Conservation (phyloP, 2,113 vertebrate species). For the Aptenodytes forsteri region DNA sequence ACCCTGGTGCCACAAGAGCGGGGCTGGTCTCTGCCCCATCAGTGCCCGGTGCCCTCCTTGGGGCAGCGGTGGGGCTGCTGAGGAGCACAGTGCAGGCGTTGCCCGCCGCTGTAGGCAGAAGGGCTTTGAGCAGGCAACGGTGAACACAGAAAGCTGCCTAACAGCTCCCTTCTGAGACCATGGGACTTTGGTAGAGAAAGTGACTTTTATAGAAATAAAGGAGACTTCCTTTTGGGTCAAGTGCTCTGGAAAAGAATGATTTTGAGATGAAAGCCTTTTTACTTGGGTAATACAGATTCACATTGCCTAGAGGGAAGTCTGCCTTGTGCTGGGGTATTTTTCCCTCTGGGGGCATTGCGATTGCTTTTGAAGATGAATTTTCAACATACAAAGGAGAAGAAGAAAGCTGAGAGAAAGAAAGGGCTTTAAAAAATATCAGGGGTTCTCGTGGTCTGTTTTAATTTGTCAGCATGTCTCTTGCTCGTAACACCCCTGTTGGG, state of each 20-base stretch:
- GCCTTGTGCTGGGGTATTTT: constrained; percentile 11
- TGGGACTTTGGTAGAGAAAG: not conserved
- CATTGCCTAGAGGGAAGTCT: constrained; percentile 30
- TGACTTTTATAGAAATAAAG: constrained; percentile 23
- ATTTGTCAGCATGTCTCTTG: not conserved
- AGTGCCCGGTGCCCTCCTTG: not conserved
- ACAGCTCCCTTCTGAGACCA: not conserved
- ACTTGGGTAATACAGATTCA: not conserved
- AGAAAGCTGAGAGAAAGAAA: constrained; percentile 20
- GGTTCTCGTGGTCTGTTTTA: not conserved
- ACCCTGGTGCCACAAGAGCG: not conserved
- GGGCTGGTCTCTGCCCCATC: not conserved
- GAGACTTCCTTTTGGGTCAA: constrained; percentile 44
- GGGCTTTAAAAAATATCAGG: not conserved
- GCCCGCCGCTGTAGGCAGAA: not conserved
- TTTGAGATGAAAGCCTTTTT: constrained; percentile 50
- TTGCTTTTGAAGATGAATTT: constrained; percentile 53
- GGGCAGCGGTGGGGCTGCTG: not conserved
- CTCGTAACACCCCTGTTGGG: not conserved
- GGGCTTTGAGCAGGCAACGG: not conserved
- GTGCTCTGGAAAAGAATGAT: constrained; percentile 1
- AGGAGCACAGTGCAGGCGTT: not conserved
- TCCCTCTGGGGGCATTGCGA: not conserved
- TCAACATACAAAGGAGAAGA: constrained; percentile 34
- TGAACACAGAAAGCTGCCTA: not conserved